phyloP scores from a whole-genome alignment of 2,113 vertebrate species.

The Rhipidura dahli region DNA sequence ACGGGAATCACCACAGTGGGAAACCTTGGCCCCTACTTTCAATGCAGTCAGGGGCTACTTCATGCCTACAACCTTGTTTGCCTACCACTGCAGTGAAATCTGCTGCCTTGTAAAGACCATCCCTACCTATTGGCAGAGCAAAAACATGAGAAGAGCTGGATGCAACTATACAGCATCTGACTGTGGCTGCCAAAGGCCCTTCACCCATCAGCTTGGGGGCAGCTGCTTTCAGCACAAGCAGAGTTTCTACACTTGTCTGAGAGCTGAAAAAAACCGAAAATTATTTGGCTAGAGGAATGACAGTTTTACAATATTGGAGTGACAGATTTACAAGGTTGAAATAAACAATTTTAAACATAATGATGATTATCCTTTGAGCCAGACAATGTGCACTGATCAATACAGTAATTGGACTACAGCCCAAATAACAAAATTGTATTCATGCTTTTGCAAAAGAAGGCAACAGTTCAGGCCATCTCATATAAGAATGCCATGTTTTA shows the following conservation, averaged over 20 bases:
- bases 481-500: not conserved
- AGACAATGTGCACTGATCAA: not conserved
- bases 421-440: not conserved
- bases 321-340: not conserved
- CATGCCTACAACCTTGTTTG: fast-evolving
- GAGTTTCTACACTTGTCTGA: not conserved
- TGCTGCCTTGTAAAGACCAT: not conserved
- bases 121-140: not conserved
- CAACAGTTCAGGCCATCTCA: not conserved
- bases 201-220: not conserved
- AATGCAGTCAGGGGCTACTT: not conserved
- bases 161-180: not conserved
- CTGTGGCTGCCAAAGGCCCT: not conserved
- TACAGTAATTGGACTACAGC: not conserved
- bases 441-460: not conserved
- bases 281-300: not conserved
- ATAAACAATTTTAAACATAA: not conserved
- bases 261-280: not conserved
- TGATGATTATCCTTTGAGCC: not conserved
- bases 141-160: not conserved
- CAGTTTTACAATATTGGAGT: not conserved
- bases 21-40: not conserved
- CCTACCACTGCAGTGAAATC: not conserved
- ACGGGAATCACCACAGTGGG: not conserved
- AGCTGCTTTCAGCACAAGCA: not conserved